Evolutionary conservation across 64 coral and sea anemone species (phyloP).

Genomic region (Anthopleura sola): DNA sequence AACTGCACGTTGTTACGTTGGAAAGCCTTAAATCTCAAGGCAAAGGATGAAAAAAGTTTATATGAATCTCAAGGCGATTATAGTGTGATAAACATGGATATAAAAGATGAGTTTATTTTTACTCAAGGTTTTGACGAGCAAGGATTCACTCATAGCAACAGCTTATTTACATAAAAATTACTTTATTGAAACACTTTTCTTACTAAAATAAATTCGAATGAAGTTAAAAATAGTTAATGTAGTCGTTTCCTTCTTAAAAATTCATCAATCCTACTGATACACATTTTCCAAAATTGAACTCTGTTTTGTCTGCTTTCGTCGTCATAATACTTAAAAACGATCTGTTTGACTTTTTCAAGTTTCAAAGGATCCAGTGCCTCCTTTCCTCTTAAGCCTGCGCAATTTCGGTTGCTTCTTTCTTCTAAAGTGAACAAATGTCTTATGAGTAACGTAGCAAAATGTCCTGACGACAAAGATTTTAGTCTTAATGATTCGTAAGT

Average conservation of each 20-base stretch:
- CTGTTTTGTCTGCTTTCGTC: not conserved
- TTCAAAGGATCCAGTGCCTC: not conserved
- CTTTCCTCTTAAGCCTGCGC: not conserved
- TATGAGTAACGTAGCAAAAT: not conserved
- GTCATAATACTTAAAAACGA: not conserved
- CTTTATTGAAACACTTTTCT: too few relatives aligned
- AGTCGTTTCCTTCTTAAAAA: not conserved
- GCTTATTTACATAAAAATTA: too few relatives aligned
- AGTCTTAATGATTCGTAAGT: not conserved
- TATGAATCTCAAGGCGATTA: too few relatives aligned
- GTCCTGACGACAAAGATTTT: not conserved
- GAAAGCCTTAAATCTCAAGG: too few relatives aligned
- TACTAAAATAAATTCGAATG: too few relatives aligned
- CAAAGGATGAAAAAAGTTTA: too few relatives aligned
- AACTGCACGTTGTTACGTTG: too few relatives aligned
- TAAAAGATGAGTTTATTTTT: too few relatives aligned
- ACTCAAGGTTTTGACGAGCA: too few relatives aligned
- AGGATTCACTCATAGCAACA: too few relatives aligned
- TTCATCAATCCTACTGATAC: not conserved
- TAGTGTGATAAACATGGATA: too few relatives aligned
- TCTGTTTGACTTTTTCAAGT: not conserved
- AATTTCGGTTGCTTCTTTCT: conserved; percentile 1
- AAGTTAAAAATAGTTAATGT: too few relatives aligned
- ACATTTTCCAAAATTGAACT: not conserved
- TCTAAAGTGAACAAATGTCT: not conserved